These are phyloP conservation scores for Characodon lateralis DNA, from an alignment of 2,797 vertebrate species.

Conservation along the genomic window DNA sequence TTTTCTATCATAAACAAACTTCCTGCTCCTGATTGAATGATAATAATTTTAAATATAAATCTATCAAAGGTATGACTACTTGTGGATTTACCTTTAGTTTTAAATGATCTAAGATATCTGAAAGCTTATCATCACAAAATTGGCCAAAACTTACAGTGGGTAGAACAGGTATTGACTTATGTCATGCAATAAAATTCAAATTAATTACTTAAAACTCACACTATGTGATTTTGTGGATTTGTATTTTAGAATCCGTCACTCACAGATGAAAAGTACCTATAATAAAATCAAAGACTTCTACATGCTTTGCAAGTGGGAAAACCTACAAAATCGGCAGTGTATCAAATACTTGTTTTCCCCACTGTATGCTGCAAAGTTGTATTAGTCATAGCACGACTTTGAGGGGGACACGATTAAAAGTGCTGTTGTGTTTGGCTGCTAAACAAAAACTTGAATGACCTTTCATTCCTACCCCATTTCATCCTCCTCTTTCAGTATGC, in stretches of 20 bases:
- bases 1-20: background rate
- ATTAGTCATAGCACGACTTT: constrained; percentile 51
- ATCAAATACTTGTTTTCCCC: too few relatives aligned
- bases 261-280: too few relatives aligned
- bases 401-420: constrained; percentile 48
- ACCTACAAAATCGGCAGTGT: too few relatives aligned
- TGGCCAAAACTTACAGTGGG: background rate
- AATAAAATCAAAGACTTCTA: too few relatives aligned
- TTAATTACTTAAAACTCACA: too few relatives aligned
- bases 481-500: constrained; percentile 44
- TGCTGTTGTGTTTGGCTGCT: constrained; percentile 73
- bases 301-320: too few relatives aligned
- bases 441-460: constrained; percentile 78
- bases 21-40: background rate
- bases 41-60: background rate
- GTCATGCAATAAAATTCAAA: too few relatives aligned
- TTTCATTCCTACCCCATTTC: constrained; percentile 67
- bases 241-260: too few relatives aligned
- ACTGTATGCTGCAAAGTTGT: constrained; percentile 24
- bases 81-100: background rate
- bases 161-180: too few relatives aligned
- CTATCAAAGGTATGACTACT: background rate
- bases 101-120: background rate
- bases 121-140: background rate
- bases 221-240: too few relatives aligned